Conservation (phyloP, 2,888 invertebrate genomes). For the Aproaerema taeniolella region DNA sequence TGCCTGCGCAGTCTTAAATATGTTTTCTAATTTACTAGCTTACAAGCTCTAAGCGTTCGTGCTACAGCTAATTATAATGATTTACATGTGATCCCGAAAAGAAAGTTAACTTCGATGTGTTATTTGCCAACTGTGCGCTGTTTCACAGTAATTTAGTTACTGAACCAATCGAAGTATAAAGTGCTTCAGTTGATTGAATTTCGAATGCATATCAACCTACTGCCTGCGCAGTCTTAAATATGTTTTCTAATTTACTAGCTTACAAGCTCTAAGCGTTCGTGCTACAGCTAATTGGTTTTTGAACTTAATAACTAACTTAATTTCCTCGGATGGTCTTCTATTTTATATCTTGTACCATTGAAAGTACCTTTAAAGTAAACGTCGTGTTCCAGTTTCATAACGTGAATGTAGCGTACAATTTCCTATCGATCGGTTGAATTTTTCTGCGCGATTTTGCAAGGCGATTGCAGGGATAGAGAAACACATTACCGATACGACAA, state of each 20-base stretch:
- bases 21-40: constrained; percentile 13
- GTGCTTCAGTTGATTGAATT: background rate
- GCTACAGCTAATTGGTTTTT: constrained; percentile 15
- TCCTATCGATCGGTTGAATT: constrained; percentile 5
- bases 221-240: constrained; percentile 11
- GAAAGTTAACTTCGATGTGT: too few species aligned
- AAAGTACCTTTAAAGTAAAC: background rate
- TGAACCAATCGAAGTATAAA: too few species aligned
- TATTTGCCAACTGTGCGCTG: too few species aligned
- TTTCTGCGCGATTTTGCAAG: constrained; percentile 13
- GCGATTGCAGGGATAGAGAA: constrained; percentile 17
- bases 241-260: constrained; percentile 13
- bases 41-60: constrained; percentile 12
- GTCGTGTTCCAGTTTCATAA: background rate
- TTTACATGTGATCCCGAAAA: too few species aligned
- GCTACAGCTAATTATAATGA: too few species aligned
- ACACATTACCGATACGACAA: constrained; percentile 33
- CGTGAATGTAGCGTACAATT: constrained; percentile 3
- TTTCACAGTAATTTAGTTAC: too few species aligned
- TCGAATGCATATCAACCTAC: background rate
- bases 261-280: constrained; percentile 12
- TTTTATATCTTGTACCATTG: background rate
- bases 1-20: constrained; percentile 11
- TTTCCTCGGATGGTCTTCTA: constrained; percentile 7
- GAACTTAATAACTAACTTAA: constrained; percentile 14